Evolutionary conservation across 2,888 invertebrate species (phyloP), one percentile per base, ranked within the genome.

Genomic region (Aspidiotus rigidus): DNA sequence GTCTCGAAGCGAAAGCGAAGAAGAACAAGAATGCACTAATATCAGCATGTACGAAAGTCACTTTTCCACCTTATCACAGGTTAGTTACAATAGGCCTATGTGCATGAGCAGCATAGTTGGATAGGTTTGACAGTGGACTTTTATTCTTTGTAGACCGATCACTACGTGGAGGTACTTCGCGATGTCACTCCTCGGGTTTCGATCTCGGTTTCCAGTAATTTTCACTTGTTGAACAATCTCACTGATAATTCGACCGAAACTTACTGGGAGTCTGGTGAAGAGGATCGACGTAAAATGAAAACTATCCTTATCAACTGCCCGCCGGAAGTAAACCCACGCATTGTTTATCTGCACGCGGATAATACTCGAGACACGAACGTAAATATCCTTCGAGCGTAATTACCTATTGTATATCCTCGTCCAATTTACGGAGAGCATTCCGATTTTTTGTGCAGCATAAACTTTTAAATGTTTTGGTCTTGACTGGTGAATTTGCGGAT

Each of bases 211-310:
- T 96, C 96, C 0, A 96, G 95, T 73, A 84, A 97, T 0, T 92
- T 89, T 75, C 95, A 93, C 8, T 94, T 98, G 93, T 87, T 93
- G 6, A 90, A 88, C 2, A 93, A 94, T 73, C 82, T 98, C 15
- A 90, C 88, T 0, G 98, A 98, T 77, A 90, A 89, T 75, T 93
- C 93, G 7, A 95, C 96, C 0, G 98, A 98, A 78, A 98, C 98
- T 0, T 98, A 98, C 80, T 98, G 98, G 98, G 98, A 98, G 80
- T 95, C 95, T 53, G 96, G 95, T 0, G 97, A 97, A 75, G 97
- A 97, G 76, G 97, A 98, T 79, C 83, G 90, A 70, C 94, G 93
- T 78, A 93, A 93, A 78, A 87, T 91, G 39, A 95, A 96, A 79
- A 87, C 87, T 75, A 84, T 94, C 41, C 90, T 88, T 69, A 80